Evolutionary conservation across 2,113 vertebrate genomes (phyloP).

Genomic region (Perognathus longimembris): DNA sequence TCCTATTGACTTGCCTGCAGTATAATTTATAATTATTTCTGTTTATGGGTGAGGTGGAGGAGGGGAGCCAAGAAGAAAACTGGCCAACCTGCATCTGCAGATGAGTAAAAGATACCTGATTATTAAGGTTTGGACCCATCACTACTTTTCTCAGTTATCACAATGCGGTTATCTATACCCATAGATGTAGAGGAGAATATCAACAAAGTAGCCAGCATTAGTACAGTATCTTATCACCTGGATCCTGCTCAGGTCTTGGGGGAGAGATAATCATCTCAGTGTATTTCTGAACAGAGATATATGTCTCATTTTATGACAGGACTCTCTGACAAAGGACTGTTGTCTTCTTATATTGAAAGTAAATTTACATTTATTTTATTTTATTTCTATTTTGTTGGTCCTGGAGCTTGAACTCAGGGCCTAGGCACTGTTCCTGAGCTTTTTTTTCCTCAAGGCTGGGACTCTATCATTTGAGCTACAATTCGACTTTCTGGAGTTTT

Average conservation of each 20-base stretch:
- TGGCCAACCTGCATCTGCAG: conserved; percentile 11
- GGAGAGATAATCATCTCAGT: neutral
- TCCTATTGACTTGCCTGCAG: conserved; percentile 60
- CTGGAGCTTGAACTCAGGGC: too few relatives aligned
- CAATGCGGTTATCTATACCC: neutral
- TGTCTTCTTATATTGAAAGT: neutral
- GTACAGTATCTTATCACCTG: neutral
- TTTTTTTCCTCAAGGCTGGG: too few relatives aligned
- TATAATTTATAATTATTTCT: conserved; percentile 80
- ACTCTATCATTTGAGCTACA: too few relatives aligned
- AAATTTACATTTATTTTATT: neutral
- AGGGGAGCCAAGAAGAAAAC: conserved; percentile 49
- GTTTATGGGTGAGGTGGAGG: conserved; percentile 22
- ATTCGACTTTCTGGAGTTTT: too few relatives aligned
- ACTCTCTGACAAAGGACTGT: neutral
- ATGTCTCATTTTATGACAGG: neutral
- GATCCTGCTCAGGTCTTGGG: neutral
- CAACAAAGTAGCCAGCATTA: neutral
- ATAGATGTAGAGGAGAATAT: neutral
- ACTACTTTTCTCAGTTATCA: conserved; percentile 46
- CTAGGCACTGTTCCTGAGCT: too few relatives aligned
- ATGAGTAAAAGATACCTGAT: conserved; percentile 35
- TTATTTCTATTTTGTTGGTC: too few relatives aligned
- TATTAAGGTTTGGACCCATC: conserved; percentile 48
- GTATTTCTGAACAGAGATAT: neutral